phyloP scores from a whole-genome alignment of 2,113 vertebrate species.

The Tiliqua scincoides region DNA sequence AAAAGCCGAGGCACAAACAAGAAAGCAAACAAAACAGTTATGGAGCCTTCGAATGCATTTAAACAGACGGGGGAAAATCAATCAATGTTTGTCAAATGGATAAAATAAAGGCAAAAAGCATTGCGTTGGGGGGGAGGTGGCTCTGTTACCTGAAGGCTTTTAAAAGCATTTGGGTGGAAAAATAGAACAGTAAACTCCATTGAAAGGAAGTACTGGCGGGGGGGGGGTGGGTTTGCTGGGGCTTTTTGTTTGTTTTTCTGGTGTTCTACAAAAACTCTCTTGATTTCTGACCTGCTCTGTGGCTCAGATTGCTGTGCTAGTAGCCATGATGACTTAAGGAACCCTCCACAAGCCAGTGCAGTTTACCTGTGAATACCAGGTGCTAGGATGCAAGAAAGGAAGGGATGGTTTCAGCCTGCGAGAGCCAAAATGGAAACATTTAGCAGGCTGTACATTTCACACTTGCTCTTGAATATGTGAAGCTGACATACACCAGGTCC shows the following conservation, averaged over 20 bases:
- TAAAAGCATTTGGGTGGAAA: slow-evolving; percentile 57
- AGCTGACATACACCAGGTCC: too few species aligned
- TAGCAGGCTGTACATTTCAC: too few species aligned
- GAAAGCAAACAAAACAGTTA: slow-evolving; percentile 56
- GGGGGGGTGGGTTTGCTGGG: neutral
- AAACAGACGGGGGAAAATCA: slow-evolving; percentile 67
- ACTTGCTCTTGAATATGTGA: too few species aligned
- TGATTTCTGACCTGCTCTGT: neutral
- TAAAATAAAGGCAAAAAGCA: slow-evolving; percentile 64
- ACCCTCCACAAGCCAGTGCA: too few species aligned
- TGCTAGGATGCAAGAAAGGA: too few species aligned
- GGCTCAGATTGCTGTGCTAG: neutral
- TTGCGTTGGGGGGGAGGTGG: slow-evolving; percentile 1
- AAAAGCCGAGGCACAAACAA: slow-evolving; percentile 54
- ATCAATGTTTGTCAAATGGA: slow-evolving; percentile 70
- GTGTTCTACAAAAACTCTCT: neutral
- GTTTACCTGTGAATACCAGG: too few species aligned
- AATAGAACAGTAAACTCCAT: slow-evolving; percentile 22
- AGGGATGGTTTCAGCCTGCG: too few species aligned
- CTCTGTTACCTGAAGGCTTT: slow-evolving; percentile 54
- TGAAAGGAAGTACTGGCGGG: neutral
- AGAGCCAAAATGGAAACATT: too few species aligned
- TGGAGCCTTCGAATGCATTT: slow-evolving; percentile 62
- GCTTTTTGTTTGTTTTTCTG: neutral
- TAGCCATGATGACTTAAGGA: too few species aligned